A percentile compares a stretch with the other conserved stretches of the same genome.
phyloP scores from a whole-genome alignment of 2,888 invertebrate genomes.

The Mesorhabditis belari region DNA sequence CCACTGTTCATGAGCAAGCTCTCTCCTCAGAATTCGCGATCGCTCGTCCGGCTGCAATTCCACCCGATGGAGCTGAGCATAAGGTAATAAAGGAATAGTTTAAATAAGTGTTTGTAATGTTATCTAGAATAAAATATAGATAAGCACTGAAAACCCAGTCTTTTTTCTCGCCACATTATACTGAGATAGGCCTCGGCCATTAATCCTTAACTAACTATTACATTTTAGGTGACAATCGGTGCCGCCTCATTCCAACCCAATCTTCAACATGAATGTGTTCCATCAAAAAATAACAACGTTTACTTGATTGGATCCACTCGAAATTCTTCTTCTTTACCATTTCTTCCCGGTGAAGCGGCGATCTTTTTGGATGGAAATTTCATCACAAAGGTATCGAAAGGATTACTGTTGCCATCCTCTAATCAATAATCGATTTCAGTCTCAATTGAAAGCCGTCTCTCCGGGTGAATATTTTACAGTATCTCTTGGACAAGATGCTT shows the following conservation, averaged over 20 bases:
- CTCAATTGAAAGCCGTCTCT: conserved; percentile 50
- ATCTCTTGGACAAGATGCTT: conserved; percentile 55
- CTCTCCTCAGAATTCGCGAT: conserved; percentile 53
- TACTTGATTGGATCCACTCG: conserved; percentile 35
- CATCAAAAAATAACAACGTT: conserved; percentile 42
- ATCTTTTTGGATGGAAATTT: conserved; percentile 41
- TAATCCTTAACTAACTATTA: background rate
- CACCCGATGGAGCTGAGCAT: conserved; percentile 52
- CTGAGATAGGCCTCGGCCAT: background rate
- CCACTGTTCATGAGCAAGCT: conserved; percentile 33
- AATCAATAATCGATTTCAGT: conserved; percentile 8
- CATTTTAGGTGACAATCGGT: conserved; percentile 50
- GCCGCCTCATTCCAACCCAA: conserved; percentile 52
- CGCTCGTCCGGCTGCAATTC: conserved; percentile 49
- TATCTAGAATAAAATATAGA: background rate
- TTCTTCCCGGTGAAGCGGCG: conserved; percentile 35
- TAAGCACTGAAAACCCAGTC: conserved; percentile 3
- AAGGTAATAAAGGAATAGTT: no score
- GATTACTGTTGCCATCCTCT: background rate
- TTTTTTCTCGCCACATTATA: no score
- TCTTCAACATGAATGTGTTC: conserved; percentile 52
- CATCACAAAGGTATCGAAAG: conserved; percentile 23
- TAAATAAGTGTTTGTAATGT: background rate
- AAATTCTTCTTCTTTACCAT: conserved; percentile 35
- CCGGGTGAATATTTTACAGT: conserved; percentile 54